Conservation (phyloP, 2,113 vertebrate genomes). For the Psettodes erumei region DNA sequence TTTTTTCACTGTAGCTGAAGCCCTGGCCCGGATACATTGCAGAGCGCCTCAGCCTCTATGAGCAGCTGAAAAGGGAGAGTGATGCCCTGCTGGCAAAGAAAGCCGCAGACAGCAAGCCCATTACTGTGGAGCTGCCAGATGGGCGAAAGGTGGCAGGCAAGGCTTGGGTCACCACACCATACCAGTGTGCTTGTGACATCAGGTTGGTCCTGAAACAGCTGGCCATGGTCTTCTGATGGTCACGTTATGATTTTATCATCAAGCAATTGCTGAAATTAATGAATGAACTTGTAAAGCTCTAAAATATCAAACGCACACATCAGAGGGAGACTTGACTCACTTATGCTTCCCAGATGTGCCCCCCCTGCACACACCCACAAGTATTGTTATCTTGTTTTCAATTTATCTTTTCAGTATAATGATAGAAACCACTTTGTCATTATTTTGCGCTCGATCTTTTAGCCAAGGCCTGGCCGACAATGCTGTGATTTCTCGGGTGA, state of each 20-base stretch:
- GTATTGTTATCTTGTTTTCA: not conserved
- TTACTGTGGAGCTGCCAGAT: constrained; percentile 89
- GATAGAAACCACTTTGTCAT: fast-evolving
- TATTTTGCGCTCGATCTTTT: constrained; percentile 33
- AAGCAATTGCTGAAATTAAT: not conserved
- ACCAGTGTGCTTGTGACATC: constrained; percentile 90
- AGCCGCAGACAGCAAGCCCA: constrained; percentile 84
- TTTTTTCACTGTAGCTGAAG: constrained; percentile 72
- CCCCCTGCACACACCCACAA: too few relatives aligned
- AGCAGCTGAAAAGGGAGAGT: constrained; percentile 90
- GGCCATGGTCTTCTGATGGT: not conserved
- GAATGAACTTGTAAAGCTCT: not conserved
- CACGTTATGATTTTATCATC: not conserved
- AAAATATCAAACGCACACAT: not conserved
- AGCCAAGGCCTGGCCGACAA: constrained; percentile 95
- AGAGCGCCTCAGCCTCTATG: constrained; percentile 90
- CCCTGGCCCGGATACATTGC: constrained; percentile 89
- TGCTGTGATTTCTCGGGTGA: constrained; percentile 91
- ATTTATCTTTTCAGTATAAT: not conserved
- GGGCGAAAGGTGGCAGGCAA: constrained; percentile 86
- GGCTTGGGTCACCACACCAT: constrained; percentile 94
- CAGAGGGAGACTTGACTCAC: not conserved
- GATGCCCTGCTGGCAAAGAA: constrained; percentile 87
- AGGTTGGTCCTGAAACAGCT: constrained; percentile 80
- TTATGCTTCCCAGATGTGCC: not conserved